A percentile compares a stretch with the other conserved stretches of the same genome.
These are phyloP conservation scores for Carollia perspicillata DNA, from an alignment of 2,113 vertebrate species.

Conservation along the genomic window DNA sequence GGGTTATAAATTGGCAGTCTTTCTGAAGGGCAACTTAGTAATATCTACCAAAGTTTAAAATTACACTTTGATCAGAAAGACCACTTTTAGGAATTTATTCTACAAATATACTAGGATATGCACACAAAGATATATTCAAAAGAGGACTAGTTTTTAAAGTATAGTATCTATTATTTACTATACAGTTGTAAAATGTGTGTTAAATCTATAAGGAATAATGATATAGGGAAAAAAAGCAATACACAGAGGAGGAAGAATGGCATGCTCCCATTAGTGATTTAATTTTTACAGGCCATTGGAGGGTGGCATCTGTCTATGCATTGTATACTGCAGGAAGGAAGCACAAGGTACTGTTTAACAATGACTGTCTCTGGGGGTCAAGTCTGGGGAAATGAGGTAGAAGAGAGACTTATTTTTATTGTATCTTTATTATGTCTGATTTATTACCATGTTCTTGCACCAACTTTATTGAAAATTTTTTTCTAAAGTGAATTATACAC, in stretches of 20 bases:
- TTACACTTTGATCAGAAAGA: neutral
- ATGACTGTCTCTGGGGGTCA: neutral
- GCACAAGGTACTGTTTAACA: neutral
- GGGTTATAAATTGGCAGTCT: neutral
- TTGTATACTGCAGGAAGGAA: neutral
- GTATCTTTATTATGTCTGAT: neutral
- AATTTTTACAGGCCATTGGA: neutral
- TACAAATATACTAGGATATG: neutral
- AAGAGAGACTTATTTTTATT: neutral
- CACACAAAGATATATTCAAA: slow-evolving; percentile 6
- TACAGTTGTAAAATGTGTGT: neutral
- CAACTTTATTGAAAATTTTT: neutral
- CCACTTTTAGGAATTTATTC: slow-evolving; percentile 4
- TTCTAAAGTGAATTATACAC: neutral
- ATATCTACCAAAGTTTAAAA: neutral
- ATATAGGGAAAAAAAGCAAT: neutral
- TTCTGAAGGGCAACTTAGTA: neutral
- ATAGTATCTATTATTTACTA: neutral
- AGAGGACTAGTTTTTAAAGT: slow-evolving; percentile 4
- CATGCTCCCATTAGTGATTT: neutral
- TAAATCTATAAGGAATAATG: neutral
- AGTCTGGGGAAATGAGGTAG: neutral
- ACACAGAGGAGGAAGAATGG: neutral
- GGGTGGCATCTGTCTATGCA: neutral
- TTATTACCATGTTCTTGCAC: neutral